Conservation (phyloP, 2,797 vertebrate genomes). For the Gallinago stenura region DNA sequence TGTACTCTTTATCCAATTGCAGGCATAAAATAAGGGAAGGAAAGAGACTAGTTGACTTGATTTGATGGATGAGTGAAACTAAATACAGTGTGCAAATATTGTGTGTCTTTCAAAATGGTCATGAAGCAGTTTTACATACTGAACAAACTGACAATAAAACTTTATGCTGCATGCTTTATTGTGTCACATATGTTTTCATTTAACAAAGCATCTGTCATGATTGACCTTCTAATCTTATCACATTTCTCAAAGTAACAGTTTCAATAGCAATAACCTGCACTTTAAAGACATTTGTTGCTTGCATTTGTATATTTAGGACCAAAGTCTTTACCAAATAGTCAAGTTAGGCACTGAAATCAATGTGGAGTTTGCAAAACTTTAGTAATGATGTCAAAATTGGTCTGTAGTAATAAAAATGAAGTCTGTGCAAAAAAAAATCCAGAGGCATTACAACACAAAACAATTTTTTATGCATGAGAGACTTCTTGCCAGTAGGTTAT, state of each 20-base stretch:
- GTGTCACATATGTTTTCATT: neutral
- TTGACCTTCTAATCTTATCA: neutral
- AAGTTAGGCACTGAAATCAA: neutral
- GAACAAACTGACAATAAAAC: neutral
- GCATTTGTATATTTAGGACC: neutral
- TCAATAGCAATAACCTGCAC: neutral
- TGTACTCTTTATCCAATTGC: neutral
- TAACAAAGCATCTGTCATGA: conserved; percentile 21
- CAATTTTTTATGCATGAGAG: neutral
- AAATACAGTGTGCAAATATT: conserved; percentile 5
- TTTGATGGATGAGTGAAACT: neutral
- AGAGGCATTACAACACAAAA: neutral
- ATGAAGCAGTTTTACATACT: neutral
- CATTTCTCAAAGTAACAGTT: conserved; percentile 4
- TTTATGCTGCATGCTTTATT: neutral
- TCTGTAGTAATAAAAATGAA: neutral
- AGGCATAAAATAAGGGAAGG: neutral
- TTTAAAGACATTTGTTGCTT: neutral
- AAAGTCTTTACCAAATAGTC: neutral
- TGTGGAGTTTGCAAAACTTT: neutral
- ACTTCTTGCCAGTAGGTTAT: neutral
- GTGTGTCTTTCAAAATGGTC: neutral
- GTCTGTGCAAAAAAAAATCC: neutral
- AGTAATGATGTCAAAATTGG: neutral
- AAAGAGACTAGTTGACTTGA: neutral